Base-by-base conservation (phyloP, 1,140 invertebrate genomes). In the Lerema accius region DNA sequence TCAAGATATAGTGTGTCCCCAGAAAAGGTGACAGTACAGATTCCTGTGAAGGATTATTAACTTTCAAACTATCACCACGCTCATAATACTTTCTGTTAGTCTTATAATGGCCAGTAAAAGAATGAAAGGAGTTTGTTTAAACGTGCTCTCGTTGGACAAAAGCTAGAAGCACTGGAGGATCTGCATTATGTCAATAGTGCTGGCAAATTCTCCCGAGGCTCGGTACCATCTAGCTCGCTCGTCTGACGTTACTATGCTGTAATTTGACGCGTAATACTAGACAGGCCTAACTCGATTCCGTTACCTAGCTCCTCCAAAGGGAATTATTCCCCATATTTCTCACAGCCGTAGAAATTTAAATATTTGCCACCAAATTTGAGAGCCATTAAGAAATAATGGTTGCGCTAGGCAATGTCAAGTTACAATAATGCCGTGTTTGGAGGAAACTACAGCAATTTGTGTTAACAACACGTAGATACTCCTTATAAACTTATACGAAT, bases 191-290 rank as follows among this genome's bases (percentile, higher is more conserved):
- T 58, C 55, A 46, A 46, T 58, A 58, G 42, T 35, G 42, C 45
- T 43, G 11, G 55, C 45, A 28, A 58, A 45, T 37, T 37, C 53
- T 46, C 53, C 46, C 55, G 55, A 45, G 55, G 45, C 39, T 5
- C n/a, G 35, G 14, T 13, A 37, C 50, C 16, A 23, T 23, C 32
- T 51, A 15, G 32, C 32, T 50, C 26, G 26, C 23, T 43, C 28
- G 23, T 9, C 53, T 32, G 53, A 56, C 53, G 53, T 45, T 23
- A 45, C 53, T 56, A 45, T 32, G 19, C 53, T 32, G 23, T 56
- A 56, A 56, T 56, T 43, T 55, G 51, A 43, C 51, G 39, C 32
- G 51, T 55, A 26, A 55, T 55, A 55, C 51, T 55, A 55, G 51
- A 42, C 51, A 19, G 9, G 39, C 39, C 39, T 55, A 42, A 55